Conservation (phyloP, 2,797 vertebrate species). For the Lepus townsendii region DNA sequence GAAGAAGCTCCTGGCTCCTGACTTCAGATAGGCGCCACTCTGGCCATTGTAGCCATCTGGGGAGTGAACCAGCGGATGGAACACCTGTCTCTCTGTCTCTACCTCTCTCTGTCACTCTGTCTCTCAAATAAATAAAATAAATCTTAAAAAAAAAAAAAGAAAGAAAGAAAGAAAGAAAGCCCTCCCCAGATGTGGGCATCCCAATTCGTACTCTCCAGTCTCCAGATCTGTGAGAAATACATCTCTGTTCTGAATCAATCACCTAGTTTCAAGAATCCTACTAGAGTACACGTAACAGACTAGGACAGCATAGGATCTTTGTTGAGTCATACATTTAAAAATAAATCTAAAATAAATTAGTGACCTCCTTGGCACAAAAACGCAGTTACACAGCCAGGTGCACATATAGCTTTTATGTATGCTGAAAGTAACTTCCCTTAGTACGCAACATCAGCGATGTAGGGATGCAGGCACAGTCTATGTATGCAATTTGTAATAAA, state of each 20-base stretch:
- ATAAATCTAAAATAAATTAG: conserved; percentile 39
- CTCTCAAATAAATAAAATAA: no score
- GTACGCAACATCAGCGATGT: conserved; percentile 9
- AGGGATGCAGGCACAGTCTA: conserved; percentile 62
- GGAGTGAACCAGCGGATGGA: no score
- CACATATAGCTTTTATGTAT: conserved; percentile 52
- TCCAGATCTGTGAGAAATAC: not conserved
- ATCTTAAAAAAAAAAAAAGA: no score
- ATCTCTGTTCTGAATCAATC: not conserved
- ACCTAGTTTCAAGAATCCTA: not conserved
- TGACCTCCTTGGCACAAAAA: not conserved
- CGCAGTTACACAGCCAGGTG: not conserved
- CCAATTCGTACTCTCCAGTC: not conserved
- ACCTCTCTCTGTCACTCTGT: no score
- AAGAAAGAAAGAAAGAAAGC: no score
- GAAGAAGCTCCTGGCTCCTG: no score
- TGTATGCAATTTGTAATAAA: conserved; percentile 77
- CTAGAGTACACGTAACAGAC: not conserved
- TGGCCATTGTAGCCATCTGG: no score
- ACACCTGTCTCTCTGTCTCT: no score
- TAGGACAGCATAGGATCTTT: not conserved
- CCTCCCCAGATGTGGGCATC: not conserved
- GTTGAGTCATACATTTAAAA: conserved; percentile 39
- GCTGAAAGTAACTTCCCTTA: conserved; percentile 73
- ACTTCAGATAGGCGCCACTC: no score